Evolutionary conservation across 2,113 vertebrate species (phyloP).

Genomic region (Misgurnus mizolepis): DNA sequence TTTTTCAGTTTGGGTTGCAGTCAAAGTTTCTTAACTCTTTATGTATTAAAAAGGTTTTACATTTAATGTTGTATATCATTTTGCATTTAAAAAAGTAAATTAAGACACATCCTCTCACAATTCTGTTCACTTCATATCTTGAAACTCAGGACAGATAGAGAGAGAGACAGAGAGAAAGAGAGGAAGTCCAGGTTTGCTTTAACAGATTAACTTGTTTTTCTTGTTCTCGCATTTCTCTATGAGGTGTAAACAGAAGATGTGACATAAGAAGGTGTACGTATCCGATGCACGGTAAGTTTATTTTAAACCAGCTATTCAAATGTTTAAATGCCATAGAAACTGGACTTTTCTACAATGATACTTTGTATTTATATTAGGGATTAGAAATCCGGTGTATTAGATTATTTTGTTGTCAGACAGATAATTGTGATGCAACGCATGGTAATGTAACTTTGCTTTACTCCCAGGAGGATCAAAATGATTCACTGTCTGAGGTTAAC

Average conservation of each 20-base stretch:
- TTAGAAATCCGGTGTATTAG: background rate
- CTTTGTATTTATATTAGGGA: background rate
- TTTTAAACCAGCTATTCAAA: background rate
- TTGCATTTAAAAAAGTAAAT: background rate
- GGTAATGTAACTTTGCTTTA: background rate
- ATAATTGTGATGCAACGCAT: background rate
- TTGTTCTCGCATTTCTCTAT: slow-evolving; percentile 67
- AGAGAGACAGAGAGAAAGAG: slow-evolving; percentile 40
- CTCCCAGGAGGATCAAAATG: background rate
- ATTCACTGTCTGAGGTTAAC: background rate
- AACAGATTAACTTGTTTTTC: slow-evolving; percentile 71
- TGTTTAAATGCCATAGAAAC: background rate
- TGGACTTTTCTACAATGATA: background rate
- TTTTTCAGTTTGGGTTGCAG: background rate
- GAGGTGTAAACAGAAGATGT: slow-evolving; percentile 55
- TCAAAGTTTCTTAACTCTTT: background rate
- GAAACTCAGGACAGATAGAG: slow-evolving; percentile 38
- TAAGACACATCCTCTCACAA: slow-evolving; percentile 24
- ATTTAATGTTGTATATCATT: background rate
- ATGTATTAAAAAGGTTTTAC: background rate
- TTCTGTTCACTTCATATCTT: background rate
- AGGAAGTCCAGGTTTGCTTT: slow-evolving; percentile 50
- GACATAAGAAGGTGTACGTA: slow-evolving; percentile 37
- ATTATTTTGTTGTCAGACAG: background rate
- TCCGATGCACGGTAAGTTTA: slow-evolving; percentile 47